These are phyloP conservation scores for Cheilosia vulpina DNA, from an alignment of 2,888 invertebrate species.

Conservation along the genomic window DNA sequence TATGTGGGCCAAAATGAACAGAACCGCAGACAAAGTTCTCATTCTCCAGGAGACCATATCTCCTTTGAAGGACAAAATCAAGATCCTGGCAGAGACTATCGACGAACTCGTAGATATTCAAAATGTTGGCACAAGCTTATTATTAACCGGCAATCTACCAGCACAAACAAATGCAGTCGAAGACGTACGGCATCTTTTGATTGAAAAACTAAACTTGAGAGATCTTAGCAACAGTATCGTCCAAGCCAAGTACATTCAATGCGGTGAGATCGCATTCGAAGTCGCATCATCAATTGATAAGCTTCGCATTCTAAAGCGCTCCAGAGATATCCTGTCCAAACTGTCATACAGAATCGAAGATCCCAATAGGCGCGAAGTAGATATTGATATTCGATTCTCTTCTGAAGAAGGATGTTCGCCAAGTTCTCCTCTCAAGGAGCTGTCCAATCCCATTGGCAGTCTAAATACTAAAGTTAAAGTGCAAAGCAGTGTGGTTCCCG, in stretches of 20 bases:
- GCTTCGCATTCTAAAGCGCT: constrained; percentile 55
- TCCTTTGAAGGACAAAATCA: constrained; percentile 39
- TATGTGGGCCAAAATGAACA: constrained; percentile 40
- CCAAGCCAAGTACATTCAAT: constrained; percentile 39
- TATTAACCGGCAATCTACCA: constrained; percentile 57
- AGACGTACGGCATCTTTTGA: constrained; percentile 56
- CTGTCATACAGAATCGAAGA: constrained; percentile 47
- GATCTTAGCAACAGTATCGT: constrained; percentile 59
- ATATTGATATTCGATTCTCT: too few species aligned
- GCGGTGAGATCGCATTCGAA: constrained; percentile 47
- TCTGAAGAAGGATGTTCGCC: too few species aligned
- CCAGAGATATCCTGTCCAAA: constrained; percentile 45
- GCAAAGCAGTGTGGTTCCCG: too few species aligned
- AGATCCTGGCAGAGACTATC: constrained; percentile 33
- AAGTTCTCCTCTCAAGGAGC: too few species aligned
- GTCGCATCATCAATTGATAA: constrained; percentile 58
- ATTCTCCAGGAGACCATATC: constrained; percentile 12
- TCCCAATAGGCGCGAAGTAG: constrained; percentile 1
- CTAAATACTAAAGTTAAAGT: too few species aligned
- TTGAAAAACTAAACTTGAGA: constrained; percentile 51
- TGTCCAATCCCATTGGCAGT: too few species aligned
- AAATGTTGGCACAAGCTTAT: constrained; percentile 45
- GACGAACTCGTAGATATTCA: constrained; percentile 38
- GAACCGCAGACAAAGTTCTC: constrained; percentile 10
- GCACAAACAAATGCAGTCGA: constrained; percentile 53